Evolutionary conservation across 2,113 vertebrate genomes (phyloP).

Genomic region (Eclectus roratus): DNA sequence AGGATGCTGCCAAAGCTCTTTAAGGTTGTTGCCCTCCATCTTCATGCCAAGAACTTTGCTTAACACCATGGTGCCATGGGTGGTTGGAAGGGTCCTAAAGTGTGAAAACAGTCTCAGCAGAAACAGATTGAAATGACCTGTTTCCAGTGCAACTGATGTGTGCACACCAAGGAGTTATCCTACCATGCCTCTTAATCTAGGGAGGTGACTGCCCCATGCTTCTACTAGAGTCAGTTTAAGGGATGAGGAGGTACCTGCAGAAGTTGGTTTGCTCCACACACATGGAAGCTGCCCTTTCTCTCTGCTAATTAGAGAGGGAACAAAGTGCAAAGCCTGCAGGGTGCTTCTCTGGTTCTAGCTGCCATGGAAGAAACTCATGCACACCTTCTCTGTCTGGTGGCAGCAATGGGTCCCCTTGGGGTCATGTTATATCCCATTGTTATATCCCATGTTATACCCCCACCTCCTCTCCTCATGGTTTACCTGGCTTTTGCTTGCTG

Average conservation of each 20-base stretch:
- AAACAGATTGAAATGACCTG: neutral
- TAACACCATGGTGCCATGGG: neutral
- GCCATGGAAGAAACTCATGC: rapidly evolving
- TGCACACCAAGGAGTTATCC: neutral
- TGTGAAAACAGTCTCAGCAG: neutral
- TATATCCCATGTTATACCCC: neutral
- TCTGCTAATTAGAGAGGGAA: neutral
- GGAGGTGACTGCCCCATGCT: neutral
- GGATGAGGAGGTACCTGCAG: neutral
- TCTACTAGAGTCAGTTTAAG: neutral
- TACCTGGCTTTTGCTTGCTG: neutral
- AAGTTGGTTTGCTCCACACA: neutral
- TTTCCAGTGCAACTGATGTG: neutral
- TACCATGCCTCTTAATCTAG: neutral
- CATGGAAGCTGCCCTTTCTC: neutral
- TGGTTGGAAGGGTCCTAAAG: neutral
- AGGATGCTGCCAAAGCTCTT: neutral
- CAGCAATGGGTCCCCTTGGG: neutral
- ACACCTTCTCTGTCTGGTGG: neutral
- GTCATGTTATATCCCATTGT: neutral
- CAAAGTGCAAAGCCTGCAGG: neutral
- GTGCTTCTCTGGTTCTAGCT: neutral
- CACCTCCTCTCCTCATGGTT: neutral
- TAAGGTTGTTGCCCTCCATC: neutral
- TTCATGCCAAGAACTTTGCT: neutral